A percentile compares a stretch with the other conserved stretches of the same genome.
These are phyloP conservation scores for Dromas ardeola DNA, from an alignment of 2,113 vertebrate species.

Conservation along the genomic window DNA sequence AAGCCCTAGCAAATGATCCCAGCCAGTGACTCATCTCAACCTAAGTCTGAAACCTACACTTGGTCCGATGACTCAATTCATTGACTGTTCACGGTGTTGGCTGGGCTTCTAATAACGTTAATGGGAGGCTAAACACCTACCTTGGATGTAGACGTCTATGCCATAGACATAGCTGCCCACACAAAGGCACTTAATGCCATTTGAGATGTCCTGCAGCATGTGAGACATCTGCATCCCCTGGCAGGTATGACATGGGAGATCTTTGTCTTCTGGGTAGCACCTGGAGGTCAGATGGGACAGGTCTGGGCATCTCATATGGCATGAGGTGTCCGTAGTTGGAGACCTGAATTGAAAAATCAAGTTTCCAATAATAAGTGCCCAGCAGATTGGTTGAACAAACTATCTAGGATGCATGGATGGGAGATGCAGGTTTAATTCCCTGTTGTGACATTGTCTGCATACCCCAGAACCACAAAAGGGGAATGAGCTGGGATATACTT, in stretches of 20 bases:
- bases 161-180: background rate
- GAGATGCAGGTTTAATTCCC: background rate
- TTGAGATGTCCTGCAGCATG: background rate
- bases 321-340: background rate
- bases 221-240: background rate
- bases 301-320: background rate
- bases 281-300: background rate
- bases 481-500: background rate
- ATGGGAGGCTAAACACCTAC: background rate
- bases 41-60: background rate
- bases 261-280: background rate
- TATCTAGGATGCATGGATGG: background rate
- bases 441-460: background rate
- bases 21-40: background rate
- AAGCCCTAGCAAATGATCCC: background rate
- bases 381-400: background rate
- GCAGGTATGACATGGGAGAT: background rate
- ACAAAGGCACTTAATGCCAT: background rate
- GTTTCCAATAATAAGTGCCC: background rate
- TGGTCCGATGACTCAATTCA: background rate
- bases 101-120: background rate
- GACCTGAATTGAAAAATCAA: background rate
- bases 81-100: background rate
- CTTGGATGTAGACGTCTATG: background rate
- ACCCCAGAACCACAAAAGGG: background rate